These are phyloP conservation scores for Drosophila virilis DNA, from an alignment of 1,140 invertebrate species.

Conservation along the genomic window DNA sequence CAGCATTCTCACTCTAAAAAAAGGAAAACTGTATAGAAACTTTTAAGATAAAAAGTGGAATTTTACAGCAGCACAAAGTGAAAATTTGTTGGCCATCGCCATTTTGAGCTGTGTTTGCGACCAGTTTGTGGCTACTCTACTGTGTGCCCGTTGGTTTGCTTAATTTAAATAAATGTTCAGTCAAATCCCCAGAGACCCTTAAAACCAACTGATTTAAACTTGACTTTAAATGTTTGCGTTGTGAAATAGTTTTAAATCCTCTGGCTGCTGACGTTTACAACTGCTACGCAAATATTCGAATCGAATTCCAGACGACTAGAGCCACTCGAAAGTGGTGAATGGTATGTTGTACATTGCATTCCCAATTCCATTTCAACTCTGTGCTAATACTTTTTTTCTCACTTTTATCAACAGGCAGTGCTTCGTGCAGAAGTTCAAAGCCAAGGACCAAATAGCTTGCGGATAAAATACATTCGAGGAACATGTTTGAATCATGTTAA, in stretches of 20 bases:
- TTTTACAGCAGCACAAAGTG: constrained; percentile 13
- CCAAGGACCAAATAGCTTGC: not conserved
- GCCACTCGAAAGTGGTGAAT: constrained; percentile 35
- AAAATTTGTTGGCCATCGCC: constrained; percentile 23
- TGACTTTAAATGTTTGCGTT: constrained; percentile 17
- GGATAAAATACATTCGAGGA: not conserved
- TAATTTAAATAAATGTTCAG: constrained; percentile 31
- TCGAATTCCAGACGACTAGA: not conserved
- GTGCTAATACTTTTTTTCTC: constrained; percentile 46
- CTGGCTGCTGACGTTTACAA: not conserved
- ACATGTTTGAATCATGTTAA: not conserved
- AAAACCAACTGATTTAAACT: constrained; percentile 5
- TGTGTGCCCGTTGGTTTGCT: constrained; percentile 7
- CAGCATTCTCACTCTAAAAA: not conserved
- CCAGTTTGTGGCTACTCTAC: constrained; percentile 23
- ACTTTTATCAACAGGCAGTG: not conserved
- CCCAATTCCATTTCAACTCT: constrained; percentile 34
- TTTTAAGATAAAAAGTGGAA: constrained; percentile 27
- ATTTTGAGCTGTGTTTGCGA: constrained; percentile 18
- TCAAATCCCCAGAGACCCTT: not conserved
- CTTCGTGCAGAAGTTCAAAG: not conserved
- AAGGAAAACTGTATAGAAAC: constrained; percentile 1
- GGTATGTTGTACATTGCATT: constrained; percentile 61
- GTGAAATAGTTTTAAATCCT: not conserved
- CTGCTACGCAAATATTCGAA: constrained; percentile 22